Percentiles rank a stretch among this genome's conserved stretches.
Evolutionary conservation across 2,113 vertebrate genomes (phyloP).

Genomic region (Cinclus cinclus): DNA sequence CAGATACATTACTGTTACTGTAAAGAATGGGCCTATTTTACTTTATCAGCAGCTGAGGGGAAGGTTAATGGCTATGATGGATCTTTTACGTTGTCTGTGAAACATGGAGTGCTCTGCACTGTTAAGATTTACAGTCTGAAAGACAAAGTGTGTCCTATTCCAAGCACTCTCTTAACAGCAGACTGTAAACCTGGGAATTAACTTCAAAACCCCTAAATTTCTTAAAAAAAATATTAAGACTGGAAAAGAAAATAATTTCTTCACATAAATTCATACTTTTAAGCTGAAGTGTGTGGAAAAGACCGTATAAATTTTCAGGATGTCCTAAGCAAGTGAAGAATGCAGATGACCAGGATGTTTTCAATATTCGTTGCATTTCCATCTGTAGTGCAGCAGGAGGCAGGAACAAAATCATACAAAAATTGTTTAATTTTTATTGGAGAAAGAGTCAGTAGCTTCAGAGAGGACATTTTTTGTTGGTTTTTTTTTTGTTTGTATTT

Average conservation of each 20-base stretch:
- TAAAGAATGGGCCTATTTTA: constrained; percentile 75
- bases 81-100: constrained; percentile 69
- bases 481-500: too few species aligned
- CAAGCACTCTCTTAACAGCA: constrained; percentile 34
- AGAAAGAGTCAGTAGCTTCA: background rate
- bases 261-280: background rate
- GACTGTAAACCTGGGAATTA: constrained; percentile 41
- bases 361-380: background rate
- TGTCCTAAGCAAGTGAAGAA: background rate
- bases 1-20: constrained; percentile 67
- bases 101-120: constrained; percentile 50
- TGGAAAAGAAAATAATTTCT: constrained; percentile 1
- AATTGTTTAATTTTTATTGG: background rate
- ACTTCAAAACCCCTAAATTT: constrained; percentile 26
- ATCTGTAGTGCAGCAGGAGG: background rate
- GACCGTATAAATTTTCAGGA: background rate
- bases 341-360: background rate
- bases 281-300: background rate
- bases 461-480: too few species aligned
- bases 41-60: constrained; percentile 73
- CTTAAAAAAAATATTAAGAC: constrained; percentile 41
- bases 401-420: background rate
- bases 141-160: constrained; percentile 59
- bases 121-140: constrained; percentile 63
- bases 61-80: constrained; percentile 74